phyloP scores from a whole-genome alignment of 2,113 vertebrate species.

The Silurus asotus region DNA sequence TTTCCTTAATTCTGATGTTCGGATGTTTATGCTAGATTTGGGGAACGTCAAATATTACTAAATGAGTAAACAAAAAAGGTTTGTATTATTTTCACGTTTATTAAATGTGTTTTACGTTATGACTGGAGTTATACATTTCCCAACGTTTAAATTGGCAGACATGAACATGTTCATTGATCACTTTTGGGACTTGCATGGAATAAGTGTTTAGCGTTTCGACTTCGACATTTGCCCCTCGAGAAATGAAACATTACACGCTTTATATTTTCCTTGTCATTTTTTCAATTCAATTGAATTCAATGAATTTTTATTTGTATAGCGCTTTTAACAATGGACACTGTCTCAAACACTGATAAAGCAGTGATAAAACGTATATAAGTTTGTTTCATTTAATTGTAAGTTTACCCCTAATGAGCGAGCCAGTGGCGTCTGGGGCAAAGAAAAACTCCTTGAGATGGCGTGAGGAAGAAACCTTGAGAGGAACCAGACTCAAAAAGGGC shows the following conservation, averaged over 20 bases:
- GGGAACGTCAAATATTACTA: background rate
- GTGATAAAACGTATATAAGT: too few relatives aligned
- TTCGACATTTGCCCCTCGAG: background rate
- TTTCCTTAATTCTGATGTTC: background rate
- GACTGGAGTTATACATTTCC: background rate
- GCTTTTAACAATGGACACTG: background rate
- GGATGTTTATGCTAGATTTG: conserved; percentile 8
- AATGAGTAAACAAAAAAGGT: too few relatives aligned
- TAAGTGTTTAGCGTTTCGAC: background rate
- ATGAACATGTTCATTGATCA: background rate
- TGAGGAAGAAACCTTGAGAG: too few relatives aligned
- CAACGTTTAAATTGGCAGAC: background rate
- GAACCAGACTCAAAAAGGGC: too few relatives aligned
- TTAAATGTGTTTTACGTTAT: background rate
- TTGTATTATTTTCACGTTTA: too few relatives aligned
- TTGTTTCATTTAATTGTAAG: too few relatives aligned
- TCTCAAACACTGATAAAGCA: too few relatives aligned
- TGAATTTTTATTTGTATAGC: background rate
- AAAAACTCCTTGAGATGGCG: too few relatives aligned
- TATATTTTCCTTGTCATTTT: background rate
- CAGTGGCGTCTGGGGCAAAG: too few relatives aligned
- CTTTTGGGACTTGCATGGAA: background rate
- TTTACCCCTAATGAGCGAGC: too few relatives aligned
- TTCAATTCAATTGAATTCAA: background rate
- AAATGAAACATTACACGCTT: background rate